Evolutionary conservation across 1,140 invertebrate genomes (phyloP).

Genomic region (Lineus longissimus): DNA sequence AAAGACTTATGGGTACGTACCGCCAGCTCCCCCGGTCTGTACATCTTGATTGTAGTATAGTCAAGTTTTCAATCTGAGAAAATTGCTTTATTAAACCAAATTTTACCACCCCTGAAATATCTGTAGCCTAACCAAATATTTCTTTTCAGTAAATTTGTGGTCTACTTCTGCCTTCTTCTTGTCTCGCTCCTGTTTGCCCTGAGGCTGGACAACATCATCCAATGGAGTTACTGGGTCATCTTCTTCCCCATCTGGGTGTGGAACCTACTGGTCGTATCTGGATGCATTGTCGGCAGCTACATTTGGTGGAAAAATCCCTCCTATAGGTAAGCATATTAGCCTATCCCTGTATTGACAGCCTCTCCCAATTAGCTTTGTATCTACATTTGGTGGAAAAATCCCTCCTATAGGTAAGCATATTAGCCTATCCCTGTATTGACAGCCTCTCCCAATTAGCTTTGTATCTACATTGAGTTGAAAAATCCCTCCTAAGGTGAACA

Average conservation of each 20-base stretch:
- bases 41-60: no score
- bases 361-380: slow-evolving; percentile 57
- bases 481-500: slow-evolving; percentile 83
- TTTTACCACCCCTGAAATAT: no score
- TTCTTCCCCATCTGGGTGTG: slow-evolving; percentile 95
- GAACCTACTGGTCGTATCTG: slow-evolving; percentile 85
- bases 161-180: slow-evolving; percentile 84
- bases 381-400: slow-evolving; percentile 91
- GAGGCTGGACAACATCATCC: slow-evolving; percentile 78
- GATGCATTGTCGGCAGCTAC: slow-evolving; percentile 83
- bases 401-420: slow-evolving; percentile 73
- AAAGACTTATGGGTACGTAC: no score
- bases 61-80: no score
- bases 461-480: slow-evolving; percentile 90
- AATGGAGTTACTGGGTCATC: slow-evolving; percentile 91
- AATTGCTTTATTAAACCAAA: no score
- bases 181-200: slow-evolving; percentile 87
- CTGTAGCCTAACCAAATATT: no score
- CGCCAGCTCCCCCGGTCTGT: no score
- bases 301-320: slow-evolving; percentile 94
- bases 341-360: no score
- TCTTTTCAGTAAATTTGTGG: slow-evolving; percentile 86
- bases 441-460: background rate
- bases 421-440: no score
- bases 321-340: slow-evolving; percentile 64